Base-by-base conservation (phyloP, 1,140 invertebrate genomes). In the Penaeus japonicus region DNA sequence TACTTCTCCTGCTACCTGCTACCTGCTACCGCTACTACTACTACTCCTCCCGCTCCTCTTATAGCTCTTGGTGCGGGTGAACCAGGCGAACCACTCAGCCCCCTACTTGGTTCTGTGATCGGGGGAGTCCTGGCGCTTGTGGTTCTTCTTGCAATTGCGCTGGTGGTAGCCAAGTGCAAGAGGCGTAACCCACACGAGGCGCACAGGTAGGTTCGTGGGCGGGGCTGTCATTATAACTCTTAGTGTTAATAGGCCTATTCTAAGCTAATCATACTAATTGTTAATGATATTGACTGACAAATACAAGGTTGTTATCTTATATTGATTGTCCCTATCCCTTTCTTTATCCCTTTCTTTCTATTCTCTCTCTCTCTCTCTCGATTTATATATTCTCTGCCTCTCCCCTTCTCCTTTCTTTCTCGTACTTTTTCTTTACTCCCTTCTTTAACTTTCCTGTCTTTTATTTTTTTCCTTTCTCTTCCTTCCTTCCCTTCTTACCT, bases 151-250 rank as follows among this genome's bases (percentile, higher is more conserved):
- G 59, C 80, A 53, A 82, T 87, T 5, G 90, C 87, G 20, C 62
- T 90, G 12, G 55, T 87, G 62, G 80, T 90, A n/a, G 90, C 90
- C 32, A 89, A 75, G 75, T 90, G 90, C 39, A 89, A 87, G 62
- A 32, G 89, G 22, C 32, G 47, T 15, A 47, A 82, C 62, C 18
- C 75, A 10, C 82, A 54, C n/a, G 89, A 89, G 47, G 75, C 57
- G 17, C 55, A 82, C 30, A 75, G 77, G 89, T 89, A 62, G 73
- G 89, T 81, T 12, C 22, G 30, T 20, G 12, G 4, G 39, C 7
- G 35, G 7, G n/a, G n/a, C n/a, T n/a, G n/a, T n/a, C n/a, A n/a
- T n/a, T n/a, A n/a, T n/a, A n/a, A n/a, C n/a, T n/a, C n/a, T n/a
- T n/a, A n/a, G n/a, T n/a, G n/a, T n/a, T n/a, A n/a, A n/a, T n/a